phyloP scores from a whole-genome alignment of 1,140 invertebrate genomes.

The Aphis craccivora region DNA sequence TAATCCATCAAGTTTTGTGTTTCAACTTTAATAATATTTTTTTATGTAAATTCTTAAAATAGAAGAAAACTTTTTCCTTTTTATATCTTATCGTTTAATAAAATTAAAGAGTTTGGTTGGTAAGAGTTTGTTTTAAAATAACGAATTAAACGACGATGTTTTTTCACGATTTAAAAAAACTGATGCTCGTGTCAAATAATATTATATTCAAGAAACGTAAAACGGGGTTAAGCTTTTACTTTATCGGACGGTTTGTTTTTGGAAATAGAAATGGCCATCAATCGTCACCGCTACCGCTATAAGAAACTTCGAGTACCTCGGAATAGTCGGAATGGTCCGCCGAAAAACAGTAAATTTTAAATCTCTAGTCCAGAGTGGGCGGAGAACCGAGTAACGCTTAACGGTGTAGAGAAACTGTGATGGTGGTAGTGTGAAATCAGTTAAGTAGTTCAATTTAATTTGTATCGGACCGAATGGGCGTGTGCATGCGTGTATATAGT shows the following conservation, averaged over 20 bases:
- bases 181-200: background rate
- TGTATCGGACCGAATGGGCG: conserved; percentile 45
- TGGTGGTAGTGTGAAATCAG: conserved; percentile 31
- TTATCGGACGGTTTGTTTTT: background rate
- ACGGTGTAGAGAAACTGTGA: background rate
- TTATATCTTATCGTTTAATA: background rate
- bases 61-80: background rate
- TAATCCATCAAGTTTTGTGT: background rate
- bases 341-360: conserved; percentile 38
- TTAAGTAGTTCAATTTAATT: conserved; percentile 57
- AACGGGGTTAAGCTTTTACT: background rate
- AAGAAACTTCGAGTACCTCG: conserved; percentile 32
- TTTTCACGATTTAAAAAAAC: background rate
- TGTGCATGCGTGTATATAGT: background rate
- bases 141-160: background rate
- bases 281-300: background rate
- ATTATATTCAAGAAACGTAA: background rate
- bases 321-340: background rate
- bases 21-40: background rate
- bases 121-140: background rate
- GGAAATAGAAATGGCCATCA: background rate
- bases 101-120: background rate
- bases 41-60: background rate
- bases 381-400: background rate
- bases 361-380: background rate